These are phyloP conservation scores for Drosophila saltans DNA, from an alignment of 1,140 invertebrate genomes.

Conservation along the genomic window DNA sequence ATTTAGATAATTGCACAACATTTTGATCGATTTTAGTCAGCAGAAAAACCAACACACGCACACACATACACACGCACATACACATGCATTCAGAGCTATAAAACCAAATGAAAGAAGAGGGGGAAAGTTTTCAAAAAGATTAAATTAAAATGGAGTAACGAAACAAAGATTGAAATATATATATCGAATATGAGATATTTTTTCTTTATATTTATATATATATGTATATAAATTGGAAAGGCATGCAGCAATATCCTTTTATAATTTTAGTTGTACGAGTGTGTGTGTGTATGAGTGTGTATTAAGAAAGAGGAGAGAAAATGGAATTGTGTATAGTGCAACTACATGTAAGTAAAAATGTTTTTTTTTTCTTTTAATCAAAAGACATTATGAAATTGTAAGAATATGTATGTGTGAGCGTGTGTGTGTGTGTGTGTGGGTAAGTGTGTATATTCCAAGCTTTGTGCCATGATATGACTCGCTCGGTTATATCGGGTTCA, in stretches of 20 bases:
- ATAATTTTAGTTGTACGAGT: background rate
- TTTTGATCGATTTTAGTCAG: background rate
- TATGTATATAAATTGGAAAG: conserved; percentile 34
- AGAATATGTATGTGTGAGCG: background rate
- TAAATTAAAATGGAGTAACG: background rate
- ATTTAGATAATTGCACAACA: conserved; percentile 4
- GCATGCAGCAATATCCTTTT: conserved; percentile 47
- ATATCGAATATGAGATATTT: conserved; percentile 5
- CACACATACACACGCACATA: conserved; percentile 7
- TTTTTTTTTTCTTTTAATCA: conserved; percentile 19
- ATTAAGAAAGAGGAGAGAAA: background rate
- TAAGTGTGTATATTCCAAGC: conserved; percentile 4
- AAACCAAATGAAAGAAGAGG: background rate
- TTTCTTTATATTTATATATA: too few species aligned
- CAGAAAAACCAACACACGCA: conserved; percentile 12
- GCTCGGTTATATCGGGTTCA: conserved; percentile 6
- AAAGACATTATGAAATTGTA: conserved; percentile 10
- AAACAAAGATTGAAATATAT: background rate
- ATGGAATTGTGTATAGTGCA: background rate
- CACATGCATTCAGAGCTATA: background rate
- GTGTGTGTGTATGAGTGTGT: conserved; percentile 13
- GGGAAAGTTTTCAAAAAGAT: background rate
- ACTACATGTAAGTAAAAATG: conserved; percentile 11
- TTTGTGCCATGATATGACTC: background rate
- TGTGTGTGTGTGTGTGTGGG: background rate